A percentile compares a stretch with the other conserved stretches of the same genome.
Conservation (phyloP, 2,113 vertebrate genomes). For the Ctenodactylus gundi region DNA sequence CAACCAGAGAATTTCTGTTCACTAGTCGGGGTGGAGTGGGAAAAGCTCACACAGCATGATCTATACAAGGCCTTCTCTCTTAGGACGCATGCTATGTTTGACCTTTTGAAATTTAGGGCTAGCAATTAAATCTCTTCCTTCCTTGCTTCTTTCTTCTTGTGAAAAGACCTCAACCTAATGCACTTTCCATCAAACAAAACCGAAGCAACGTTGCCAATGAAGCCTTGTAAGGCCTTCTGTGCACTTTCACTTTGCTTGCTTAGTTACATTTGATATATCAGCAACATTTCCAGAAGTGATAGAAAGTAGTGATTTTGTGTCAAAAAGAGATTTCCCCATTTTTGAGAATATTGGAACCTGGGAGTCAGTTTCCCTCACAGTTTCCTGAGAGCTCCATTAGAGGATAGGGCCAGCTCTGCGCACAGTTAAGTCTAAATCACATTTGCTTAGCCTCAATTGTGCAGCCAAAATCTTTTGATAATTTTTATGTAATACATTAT, state of each 20-base stretch:
- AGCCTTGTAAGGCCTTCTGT: neutral
- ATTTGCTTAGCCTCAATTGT: neutral
- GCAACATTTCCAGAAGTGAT: neutral
- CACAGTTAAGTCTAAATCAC: neutral
- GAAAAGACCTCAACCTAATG: neutral
- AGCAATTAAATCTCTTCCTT: neutral
- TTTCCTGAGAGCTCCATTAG: neutral
- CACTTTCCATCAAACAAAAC: slow-evolving; percentile 5
- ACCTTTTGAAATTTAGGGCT: neutral
- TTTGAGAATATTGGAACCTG: neutral
- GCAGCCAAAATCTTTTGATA: neutral
- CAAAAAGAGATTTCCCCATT: neutral
- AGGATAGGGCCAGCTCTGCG: neutral
- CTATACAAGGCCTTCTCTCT: neutral
- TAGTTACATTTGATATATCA: neutral
- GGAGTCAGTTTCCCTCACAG: neutral
- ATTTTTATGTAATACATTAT: neutral
- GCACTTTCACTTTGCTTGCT: neutral
- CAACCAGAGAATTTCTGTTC: neutral
- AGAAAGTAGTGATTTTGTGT: neutral
- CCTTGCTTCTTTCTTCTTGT: no score
- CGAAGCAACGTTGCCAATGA: neutral
- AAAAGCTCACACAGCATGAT: neutral
- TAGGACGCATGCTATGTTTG: neutral
- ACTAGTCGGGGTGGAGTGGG: neutral